Percentiles rank a stretch among this genome's conserved stretches.
These are phyloP conservation scores for Lanistes nyassanus DNA, from an alignment of 1,140 invertebrate species.

Conservation along the genomic window DNA sequence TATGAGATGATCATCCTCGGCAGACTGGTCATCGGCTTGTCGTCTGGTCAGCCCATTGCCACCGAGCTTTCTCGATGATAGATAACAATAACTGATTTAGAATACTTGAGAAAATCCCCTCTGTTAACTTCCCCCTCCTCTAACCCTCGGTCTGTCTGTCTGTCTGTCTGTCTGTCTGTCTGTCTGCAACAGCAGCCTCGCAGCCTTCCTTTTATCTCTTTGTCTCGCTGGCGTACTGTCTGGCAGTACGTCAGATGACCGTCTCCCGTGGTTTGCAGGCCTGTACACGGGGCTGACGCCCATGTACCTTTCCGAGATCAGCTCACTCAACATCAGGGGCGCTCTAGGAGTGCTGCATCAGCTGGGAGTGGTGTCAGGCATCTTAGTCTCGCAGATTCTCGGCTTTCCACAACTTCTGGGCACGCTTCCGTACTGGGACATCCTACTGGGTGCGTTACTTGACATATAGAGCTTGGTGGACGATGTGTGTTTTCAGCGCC, in stretches of 20 bases:
- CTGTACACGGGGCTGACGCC: constrained; percentile 66
- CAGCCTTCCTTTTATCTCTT: no score
- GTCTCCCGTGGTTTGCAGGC: constrained; percentile 31
- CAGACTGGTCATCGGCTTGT: constrained; percentile 93
- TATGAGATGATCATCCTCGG: constrained; percentile 98
- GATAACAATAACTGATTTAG: no score
- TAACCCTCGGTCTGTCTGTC: no score
- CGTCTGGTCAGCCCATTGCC: neutral
- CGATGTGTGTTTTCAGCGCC: no score
- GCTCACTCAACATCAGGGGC: constrained; percentile 58
- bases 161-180: no score
- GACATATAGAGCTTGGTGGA: no score
- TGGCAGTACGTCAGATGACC: no score
- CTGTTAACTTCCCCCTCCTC: no score
- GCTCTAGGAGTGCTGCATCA: constrained; percentile 66
- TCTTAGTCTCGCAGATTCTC: constrained; percentile 77
- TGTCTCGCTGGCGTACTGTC: no score
- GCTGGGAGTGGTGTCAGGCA: constrained; percentile 59
- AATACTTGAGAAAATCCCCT: no score
- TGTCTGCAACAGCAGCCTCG: no score
- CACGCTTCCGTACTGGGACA: constrained; percentile 47
- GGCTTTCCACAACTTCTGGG: constrained; percentile 61
- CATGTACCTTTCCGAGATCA: constrained; percentile 66
- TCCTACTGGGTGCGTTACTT: constrained; percentile 54
- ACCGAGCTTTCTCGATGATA: no score